These are phyloP conservation scores for Rhodinocichla rosea DNA, from an alignment of 2,113 vertebrate genomes.

Conservation along the genomic window DNA sequence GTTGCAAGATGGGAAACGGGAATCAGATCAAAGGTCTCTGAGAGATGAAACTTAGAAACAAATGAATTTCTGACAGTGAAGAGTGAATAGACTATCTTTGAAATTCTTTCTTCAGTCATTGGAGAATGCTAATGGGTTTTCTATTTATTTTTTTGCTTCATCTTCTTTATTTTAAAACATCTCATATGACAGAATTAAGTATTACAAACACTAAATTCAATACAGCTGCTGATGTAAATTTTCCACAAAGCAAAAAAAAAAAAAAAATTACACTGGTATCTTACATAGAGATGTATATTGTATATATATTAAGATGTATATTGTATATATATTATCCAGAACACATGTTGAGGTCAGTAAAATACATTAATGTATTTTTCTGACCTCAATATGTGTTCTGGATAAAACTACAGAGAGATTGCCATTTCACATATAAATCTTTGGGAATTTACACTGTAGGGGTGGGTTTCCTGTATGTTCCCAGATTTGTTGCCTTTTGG, in stretches of 20 bases:
- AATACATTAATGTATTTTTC: not conserved
- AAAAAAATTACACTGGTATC: not conserved
- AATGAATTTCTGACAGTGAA: constrained; percentile 56
- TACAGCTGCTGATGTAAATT: not conserved
- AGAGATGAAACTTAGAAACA: constrained; percentile 64
- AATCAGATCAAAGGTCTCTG: constrained; percentile 70
- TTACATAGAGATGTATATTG: not conserved
- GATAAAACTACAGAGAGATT: not conserved
- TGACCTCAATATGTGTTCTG: not conserved
- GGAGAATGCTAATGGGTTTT: not conserved
- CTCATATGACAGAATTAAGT: not conserved
- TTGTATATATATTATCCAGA: too few species aligned
- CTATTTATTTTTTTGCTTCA: not conserved
- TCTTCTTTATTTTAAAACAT: not conserved
- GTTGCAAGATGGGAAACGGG: constrained; percentile 56
- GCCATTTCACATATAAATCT: not conserved
- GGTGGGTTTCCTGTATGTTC: not conserved
- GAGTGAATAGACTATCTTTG: not conserved
- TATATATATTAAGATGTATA: not conserved
- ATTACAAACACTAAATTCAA: not conserved
- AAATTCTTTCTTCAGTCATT: constrained; percentile 8
- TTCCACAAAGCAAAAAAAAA: not conserved
- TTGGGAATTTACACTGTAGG: not conserved
- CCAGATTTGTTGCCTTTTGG: not conserved
- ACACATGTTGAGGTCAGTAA: too few species aligned